Percentiles rank a stretch among this genome's conserved stretches.
Evolutionary conservation across 2,797 vertebrate species (phyloP).

Genomic region (Periophthalmus magnuspinnatus): DNA sequence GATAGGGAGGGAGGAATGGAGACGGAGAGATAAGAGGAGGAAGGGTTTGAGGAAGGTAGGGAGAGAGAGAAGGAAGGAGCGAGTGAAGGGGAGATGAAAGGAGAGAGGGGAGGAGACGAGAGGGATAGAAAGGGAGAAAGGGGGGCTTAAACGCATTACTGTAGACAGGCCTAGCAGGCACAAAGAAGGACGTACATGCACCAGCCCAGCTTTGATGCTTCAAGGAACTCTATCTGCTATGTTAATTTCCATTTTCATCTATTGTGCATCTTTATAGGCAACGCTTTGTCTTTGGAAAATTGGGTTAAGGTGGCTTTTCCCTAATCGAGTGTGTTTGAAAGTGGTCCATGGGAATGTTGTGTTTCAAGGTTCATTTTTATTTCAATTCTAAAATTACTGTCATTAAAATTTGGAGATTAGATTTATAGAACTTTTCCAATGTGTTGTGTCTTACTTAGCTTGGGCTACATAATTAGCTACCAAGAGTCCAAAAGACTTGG

Average conservation of each 20-base stretch:
- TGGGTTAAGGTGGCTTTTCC: background rate
- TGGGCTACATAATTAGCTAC: too few relatives aligned
- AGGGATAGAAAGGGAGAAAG: background rate
- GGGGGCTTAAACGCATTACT: constrained; percentile 14
- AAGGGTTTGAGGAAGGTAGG: too few relatives aligned
- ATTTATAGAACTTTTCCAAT: background rate
- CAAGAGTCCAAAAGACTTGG: too few relatives aligned
- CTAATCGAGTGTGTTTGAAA: background rate
- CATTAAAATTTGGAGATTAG: background rate
- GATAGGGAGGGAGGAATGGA: too few relatives aligned
- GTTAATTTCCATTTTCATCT: background rate
- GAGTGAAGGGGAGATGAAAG: too few relatives aligned
- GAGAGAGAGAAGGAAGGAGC: too few relatives aligned
- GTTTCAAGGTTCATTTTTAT: background rate
- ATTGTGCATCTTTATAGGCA: background rate
- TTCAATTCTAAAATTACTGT: background rate
- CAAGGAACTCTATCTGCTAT: constrained; percentile 4
- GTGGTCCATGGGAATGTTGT: background rate
- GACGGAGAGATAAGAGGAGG: too few relatives aligned
- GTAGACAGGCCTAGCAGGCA: background rate
- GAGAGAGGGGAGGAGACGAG: background rate
- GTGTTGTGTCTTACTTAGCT: too few relatives aligned
- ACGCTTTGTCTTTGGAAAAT: background rate
- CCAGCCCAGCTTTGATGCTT: constrained; percentile 12
- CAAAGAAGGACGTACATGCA: background rate